Conservation (phyloP, 1,140 invertebrate species). For the Hydropsyche tenuis region DNA sequence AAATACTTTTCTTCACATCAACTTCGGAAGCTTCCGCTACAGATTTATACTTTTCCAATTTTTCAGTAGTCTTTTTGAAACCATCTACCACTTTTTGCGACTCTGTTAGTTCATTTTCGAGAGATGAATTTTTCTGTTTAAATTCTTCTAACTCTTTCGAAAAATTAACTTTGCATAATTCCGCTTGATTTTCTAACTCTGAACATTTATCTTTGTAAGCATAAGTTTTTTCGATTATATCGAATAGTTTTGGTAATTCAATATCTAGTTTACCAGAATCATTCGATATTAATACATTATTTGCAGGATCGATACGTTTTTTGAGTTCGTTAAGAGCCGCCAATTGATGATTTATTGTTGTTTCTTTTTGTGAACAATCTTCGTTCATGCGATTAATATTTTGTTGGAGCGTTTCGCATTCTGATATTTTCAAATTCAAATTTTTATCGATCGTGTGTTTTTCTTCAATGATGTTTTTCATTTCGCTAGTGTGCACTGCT, state of each 20-base stretch:
- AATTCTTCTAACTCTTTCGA: constrained; percentile 42
- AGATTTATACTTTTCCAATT: constrained; percentile 60
- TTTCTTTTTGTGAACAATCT: constrained; percentile 58
- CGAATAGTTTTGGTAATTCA: constrained; percentile 19
- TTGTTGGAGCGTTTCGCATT: constrained; percentile 55
- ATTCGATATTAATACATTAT: background rate
- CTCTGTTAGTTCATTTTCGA: constrained; percentile 62
- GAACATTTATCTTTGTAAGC: constrained; percentile 55
- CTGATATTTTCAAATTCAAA: constrained; percentile 53
- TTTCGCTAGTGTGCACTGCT: constrained; percentile 59
- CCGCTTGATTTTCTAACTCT: constrained; percentile 58
- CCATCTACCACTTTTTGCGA: constrained; percentile 62
- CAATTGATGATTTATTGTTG: constrained; percentile 56
- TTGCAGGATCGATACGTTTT: constrained; percentile 51
- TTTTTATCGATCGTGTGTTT: constrained; percentile 60
- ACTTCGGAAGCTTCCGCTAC: constrained; percentile 58
- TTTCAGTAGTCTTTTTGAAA: constrained; percentile 60
- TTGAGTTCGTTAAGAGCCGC: constrained; percentile 54
- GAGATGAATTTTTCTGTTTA: constrained; percentile 55
- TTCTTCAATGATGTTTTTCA: constrained; percentile 60
- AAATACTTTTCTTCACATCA: constrained; percentile 58
- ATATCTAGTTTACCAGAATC: background rate
- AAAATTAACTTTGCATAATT: constrained; percentile 69
- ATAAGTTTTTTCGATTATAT: constrained; percentile 54
- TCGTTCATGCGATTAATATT: constrained; percentile 57